Evolutionary conservation across 2,888 invertebrate species (phyloP).

Genomic region (Rhagonycha lutea): DNA sequence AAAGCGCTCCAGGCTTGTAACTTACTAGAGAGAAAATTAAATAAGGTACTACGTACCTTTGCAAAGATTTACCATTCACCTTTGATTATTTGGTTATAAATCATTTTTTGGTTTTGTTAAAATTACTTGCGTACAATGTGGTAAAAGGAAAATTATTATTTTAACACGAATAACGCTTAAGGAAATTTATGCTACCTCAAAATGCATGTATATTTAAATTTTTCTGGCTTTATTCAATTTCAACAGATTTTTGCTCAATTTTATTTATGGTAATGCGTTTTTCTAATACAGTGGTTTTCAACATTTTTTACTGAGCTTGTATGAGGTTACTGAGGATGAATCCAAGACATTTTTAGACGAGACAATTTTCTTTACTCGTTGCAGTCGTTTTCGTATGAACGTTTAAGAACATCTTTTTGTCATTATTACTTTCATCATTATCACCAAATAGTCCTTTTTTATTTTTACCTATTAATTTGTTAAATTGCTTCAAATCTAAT

Average conservation of each 20-base stretch:
- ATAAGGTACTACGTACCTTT: conserved; percentile 24
- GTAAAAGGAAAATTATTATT: neutral
- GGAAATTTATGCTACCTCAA: neutral
- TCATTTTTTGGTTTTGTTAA: conserved; percentile 6
- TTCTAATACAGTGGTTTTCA: neutral
- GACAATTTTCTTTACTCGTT: too few species aligned
- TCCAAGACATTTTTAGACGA: too few species aligned
- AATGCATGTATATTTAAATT: neutral
- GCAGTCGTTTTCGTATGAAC: too few species aligned
- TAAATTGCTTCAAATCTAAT: too few species aligned
- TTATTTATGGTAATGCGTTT: neutral
- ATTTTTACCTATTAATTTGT: too few species aligned
- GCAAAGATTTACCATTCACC: conserved; percentile 24
- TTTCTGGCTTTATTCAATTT: neutral
- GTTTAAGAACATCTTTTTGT: too few species aligned
- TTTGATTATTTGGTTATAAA: conserved; percentile 27
- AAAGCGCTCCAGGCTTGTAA: conserved; percentile 22
- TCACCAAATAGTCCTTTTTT: too few species aligned
- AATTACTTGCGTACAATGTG: neutral
- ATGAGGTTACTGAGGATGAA: too few species aligned
- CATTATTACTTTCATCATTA: too few species aligned
- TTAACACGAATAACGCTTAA: neutral
- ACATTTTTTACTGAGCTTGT: neutral
- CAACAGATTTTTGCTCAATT: neutral
- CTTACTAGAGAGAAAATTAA: conserved; percentile 28